Base-by-base conservation (phyloP, 2,888 invertebrate genomes). In the Lottia scabra region DNA sequence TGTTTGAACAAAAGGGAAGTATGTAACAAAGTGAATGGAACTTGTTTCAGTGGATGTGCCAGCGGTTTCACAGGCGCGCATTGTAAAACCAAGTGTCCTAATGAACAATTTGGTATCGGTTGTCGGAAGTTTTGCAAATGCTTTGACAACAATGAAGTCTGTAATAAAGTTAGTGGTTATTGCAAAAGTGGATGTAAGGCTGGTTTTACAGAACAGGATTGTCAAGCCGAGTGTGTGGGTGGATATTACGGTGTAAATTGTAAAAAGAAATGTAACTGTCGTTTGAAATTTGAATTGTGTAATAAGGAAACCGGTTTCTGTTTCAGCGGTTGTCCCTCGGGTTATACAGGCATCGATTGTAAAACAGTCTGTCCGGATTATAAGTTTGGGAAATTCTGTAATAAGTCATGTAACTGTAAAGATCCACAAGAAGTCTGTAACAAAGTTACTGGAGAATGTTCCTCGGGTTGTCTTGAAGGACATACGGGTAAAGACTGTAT, bases 201-300 rank as follows among this genome's bases (percentile, higher is more conserved):
- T 10, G 56, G 56, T 12, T 56, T 56, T 56, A 23, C 23, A 23
- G 56, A 23, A 13, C 8, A 56, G 23, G 23, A 56, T 23, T 56
- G 56, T 23, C 56, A 56, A 23, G 23, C 38, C 43, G 65, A 30
- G 13, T 76, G 76, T 63, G 66, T 44, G 6, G 56, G 23, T 44
- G 71, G 75, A 6, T 70, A 65, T 45, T 77, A 75, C 71, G 77
- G 77, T 13, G 71, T 63, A 65, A 67, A 71, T 45, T 77, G 77
- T 64, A 73, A 75, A 23, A 72, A 69, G 64, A 23, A 44, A 2
- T 77, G 77, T 65, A 46, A 38, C 26, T 77, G 77, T 71, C 66
- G 70, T 12, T 66, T 73, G 27, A 67, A 66, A 12, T n/a, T 30
- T 62, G 75, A 63, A 38, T 64, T 56, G 10, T 77, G 77, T 67